Evolutionary conservation across 2,797 vertebrate genomes (phyloP).

Genomic region (Amazona finschi): DNA sequence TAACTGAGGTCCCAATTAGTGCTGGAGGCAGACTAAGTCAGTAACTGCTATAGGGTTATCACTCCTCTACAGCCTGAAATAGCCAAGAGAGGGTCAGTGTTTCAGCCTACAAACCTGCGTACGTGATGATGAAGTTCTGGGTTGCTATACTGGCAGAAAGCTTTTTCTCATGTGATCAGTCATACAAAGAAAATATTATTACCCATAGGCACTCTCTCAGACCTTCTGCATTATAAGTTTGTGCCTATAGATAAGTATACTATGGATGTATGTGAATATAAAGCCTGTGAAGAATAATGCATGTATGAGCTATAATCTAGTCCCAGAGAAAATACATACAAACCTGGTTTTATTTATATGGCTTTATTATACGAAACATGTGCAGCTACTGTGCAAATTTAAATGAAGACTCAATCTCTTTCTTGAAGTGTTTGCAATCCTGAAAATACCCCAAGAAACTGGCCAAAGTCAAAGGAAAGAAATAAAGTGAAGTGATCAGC

Average conservation of each 20-base stretch:
- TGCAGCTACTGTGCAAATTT: neutral
- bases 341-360: neutral
- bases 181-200: neutral
- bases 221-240: neutral
- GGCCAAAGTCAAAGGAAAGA: neutral
- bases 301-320: neutral
- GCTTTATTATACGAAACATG: neutral
- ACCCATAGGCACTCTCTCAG: neutral
- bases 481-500: neutral
- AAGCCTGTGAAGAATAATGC: neutral
- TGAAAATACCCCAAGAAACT: neutral
- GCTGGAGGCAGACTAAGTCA: neutral
- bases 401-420: neutral
- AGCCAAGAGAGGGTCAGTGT: neutral
- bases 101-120: neutral
- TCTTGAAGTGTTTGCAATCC: neutral
- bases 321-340: neutral
- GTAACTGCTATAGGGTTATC: neutral
- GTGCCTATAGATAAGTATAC: neutral
- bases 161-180: neutral
- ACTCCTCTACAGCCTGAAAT: neutral
- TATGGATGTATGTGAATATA: neutral
- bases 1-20: neutral
- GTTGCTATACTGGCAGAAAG: neutral
- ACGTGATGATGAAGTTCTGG: neutral